Evolutionary conservation across 1,140 invertebrate genomes (phyloP).

Genomic region (Drosophila busckii): DNA sequence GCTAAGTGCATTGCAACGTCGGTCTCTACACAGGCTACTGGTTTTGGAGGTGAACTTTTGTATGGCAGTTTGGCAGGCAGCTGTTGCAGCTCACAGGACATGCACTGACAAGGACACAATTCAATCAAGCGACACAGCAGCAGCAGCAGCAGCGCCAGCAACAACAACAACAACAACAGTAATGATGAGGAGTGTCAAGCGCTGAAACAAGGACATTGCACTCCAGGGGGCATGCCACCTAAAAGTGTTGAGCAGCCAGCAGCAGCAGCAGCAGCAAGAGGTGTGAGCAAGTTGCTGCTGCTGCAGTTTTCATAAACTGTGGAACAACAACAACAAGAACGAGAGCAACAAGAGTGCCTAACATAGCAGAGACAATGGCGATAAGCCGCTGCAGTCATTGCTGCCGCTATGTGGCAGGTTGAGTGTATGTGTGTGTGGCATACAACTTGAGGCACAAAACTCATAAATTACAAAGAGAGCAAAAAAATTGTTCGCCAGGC

Average conservation of each 20-base stretch:
- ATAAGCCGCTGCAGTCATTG: slow-evolving; percentile 54
- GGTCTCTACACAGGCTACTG: no score
- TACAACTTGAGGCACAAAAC: slow-evolving; percentile 70
- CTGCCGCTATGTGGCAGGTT: slow-evolving; percentile 5
- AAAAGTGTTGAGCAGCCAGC: slow-evolving; percentile 7
- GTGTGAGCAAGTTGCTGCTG: slow-evolving; percentile 42
- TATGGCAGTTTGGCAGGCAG: no score
- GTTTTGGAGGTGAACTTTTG: no score
- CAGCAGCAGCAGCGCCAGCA: slow-evolving; percentile 8
- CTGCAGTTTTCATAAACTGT: slow-evolving; percentile 73
- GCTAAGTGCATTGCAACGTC: no score
- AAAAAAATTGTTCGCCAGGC: no score
- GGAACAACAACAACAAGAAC: slow-evolving; percentile 29
- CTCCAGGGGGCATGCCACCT: slow-evolving; percentile 44
- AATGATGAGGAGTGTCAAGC: slow-evolving; percentile 43
- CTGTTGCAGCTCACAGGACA: slow-evolving; percentile 40
- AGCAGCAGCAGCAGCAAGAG: background rate
- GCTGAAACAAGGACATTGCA: slow-evolving; percentile 74
- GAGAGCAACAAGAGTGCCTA: slow-evolving; percentile 19
- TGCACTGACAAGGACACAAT: slow-evolving; percentile 68
- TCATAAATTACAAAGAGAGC: slow-evolving; percentile 59
- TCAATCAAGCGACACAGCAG: slow-evolving; percentile 60
- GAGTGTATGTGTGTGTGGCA: slow-evolving; percentile 24
- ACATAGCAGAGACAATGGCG: slow-evolving; percentile 56
- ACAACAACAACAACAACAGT: slow-evolving; percentile 14